phyloP scores from a whole-genome alignment of 2,113 vertebrate genomes.

The Agapornis roseicollis region DNA sequence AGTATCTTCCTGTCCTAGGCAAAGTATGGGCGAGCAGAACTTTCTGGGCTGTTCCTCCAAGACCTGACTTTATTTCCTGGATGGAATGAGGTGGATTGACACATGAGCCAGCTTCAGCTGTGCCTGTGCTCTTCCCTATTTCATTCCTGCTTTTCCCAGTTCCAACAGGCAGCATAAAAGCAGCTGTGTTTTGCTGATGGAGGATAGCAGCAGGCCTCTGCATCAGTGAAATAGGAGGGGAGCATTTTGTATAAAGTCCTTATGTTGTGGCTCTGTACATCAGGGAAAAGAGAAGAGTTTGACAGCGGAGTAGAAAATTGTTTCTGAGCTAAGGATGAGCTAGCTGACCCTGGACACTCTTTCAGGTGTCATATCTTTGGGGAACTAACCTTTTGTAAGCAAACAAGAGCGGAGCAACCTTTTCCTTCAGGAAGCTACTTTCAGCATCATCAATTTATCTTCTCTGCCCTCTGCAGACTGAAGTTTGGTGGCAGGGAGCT shows the following conservation, averaged over 20 bases:
- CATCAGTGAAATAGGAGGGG: neutral
- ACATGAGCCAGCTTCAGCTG: neutral
- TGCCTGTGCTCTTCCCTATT: neutral
- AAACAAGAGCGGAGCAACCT: neutral
- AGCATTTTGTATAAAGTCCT: neutral
- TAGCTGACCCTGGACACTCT: neutral
- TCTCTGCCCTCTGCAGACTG: neutral
- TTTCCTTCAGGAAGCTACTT: neutral
- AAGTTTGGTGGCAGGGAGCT: neutral
- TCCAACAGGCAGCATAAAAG: neutral
- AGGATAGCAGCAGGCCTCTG: neutral
- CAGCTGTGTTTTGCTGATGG: neutral
- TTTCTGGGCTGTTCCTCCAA: neutral
- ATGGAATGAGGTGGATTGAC: neutral
- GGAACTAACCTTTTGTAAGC: neutral
- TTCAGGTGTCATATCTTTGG: neutral
- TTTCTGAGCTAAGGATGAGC: neutral
- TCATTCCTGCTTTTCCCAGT: neutral
- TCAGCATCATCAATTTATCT: neutral
- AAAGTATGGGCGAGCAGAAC: neutral
- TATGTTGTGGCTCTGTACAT: neutral
- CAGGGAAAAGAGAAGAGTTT: neutral
- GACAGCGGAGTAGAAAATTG: neutral
- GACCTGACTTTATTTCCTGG: neutral
- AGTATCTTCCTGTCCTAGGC: neutral